These are phyloP conservation scores for Allygus modestus DNA, from an alignment of 2,888 invertebrate genomes.

Conservation along the genomic window DNA sequence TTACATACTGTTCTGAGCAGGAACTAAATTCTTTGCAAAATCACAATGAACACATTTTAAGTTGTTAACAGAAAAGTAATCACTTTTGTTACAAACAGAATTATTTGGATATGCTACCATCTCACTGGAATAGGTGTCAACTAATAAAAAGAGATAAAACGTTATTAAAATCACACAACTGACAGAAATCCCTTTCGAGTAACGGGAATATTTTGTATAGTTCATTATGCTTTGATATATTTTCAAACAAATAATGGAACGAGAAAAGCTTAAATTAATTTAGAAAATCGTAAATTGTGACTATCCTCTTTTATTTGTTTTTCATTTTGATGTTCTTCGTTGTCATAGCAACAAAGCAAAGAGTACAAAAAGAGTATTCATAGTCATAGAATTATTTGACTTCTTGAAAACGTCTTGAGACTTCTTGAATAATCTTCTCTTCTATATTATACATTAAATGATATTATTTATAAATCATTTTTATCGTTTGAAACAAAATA, in stretches of 20 bases:
- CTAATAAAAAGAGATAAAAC: conserved; percentile 10
- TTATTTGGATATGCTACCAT: conserved; percentile 47
- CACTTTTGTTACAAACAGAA: conserved; percentile 73
- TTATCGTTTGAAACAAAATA: no score
- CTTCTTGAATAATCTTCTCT: no score
- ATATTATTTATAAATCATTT: no score
- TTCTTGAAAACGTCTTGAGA: no score
- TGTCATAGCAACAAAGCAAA: conserved; percentile 10
- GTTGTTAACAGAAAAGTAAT: conserved; percentile 76
- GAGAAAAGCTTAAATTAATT: no score
- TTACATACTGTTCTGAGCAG: conserved; percentile 74
- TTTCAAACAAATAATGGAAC: no score
- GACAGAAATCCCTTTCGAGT: neutral
- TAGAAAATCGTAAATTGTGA: no score
- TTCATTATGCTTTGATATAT: neutral
- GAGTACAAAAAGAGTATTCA: conserved; percentile 4
- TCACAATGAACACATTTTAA: conserved; percentile 77
- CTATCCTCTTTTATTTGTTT: no score
- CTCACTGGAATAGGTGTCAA: conserved; percentile 59
- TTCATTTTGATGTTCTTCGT: neutral
- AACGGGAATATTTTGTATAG: neutral
- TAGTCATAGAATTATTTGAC: no score
- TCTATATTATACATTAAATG: no score
- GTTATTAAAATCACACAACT: neutral
- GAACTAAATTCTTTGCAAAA: conserved; percentile 73